A percentile compares a stretch with the other conserved stretches of the same genome.
Evolutionary conservation across 2,797 vertebrate species (phyloP).

Genomic region (Urocyon cinereoargenteus): DNA sequence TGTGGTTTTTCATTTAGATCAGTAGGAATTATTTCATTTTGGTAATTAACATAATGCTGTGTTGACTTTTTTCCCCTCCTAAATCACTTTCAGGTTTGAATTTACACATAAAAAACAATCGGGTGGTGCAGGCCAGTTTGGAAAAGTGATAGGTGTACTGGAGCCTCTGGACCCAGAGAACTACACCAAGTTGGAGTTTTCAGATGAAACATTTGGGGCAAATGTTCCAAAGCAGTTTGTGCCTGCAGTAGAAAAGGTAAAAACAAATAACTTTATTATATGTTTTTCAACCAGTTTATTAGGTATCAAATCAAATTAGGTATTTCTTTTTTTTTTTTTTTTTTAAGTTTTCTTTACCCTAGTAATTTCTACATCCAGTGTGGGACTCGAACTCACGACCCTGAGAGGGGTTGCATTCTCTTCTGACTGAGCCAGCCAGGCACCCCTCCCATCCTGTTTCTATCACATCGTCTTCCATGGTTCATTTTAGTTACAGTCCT

Average conservation of each 20-base stretch:
- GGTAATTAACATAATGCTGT: background rate
- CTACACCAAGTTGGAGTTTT: conserved; percentile 95
- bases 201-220: conserved; percentile 94
- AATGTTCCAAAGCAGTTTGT: conserved; percentile 97
- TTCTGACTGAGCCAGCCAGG: background rate
- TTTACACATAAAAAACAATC: conserved; percentile 97
- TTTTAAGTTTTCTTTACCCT: background rate
- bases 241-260: conserved; percentile 95
- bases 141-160: conserved; percentile 94
- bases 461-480: background rate
- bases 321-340: background rate
- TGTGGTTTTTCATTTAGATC: conserved; percentile 8
- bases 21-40: background rate
- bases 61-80: background rate
- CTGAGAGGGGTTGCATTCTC: background rate
- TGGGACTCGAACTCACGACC: background rate
- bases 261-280: background rate
- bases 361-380: background rate
- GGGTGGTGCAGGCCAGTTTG: conserved; percentile 96
- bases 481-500: background rate
- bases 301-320: background rate
- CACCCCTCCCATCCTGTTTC: background rate
- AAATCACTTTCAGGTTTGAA: conserved; percentile 91
- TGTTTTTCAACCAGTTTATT: background rate
- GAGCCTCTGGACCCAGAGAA: conserved; percentile 93